Evolutionary conservation across 2,113 vertebrate genomes (phyloP).

Genomic region (Lethenteron camtschaticum): DNA sequence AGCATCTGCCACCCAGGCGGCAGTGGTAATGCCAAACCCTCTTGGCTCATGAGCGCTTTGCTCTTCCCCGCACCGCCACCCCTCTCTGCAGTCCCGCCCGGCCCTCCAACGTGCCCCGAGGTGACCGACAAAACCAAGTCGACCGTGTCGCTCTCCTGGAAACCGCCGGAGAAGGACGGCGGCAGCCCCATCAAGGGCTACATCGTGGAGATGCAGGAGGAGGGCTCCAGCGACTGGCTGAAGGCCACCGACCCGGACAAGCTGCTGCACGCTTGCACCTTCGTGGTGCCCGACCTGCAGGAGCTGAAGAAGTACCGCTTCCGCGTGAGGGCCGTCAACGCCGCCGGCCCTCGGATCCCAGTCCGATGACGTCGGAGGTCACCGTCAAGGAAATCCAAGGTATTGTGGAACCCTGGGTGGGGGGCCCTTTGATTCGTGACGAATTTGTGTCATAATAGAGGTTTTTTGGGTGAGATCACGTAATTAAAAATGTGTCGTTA

Average conservation of each 20-base stretch:
- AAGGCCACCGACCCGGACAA: conserved; percentile 62
- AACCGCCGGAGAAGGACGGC: conserved; percentile 63
- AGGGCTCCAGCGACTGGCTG: conserved; percentile 69
- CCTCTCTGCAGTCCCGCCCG: conserved; percentile 37
- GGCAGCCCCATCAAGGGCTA: conserved; percentile 84
- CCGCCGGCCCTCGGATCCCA: conserved; percentile 76
- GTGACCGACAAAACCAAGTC: conserved; percentile 73
- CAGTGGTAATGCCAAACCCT: no score
- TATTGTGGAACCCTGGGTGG: conserved; percentile 14
- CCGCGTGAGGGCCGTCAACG: conserved; percentile 73
- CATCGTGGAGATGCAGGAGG: conserved; percentile 83
- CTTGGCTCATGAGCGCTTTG: no score
- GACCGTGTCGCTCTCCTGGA: conserved; percentile 59
- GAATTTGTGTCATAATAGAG: no score
- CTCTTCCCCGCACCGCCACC: no score
- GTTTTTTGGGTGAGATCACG: no score
- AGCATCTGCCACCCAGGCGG: no score
- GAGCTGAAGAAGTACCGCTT: conserved; percentile 78
- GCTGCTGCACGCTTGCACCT: conserved; percentile 48
- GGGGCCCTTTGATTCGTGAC: no score
- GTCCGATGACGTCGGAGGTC: conserved; percentile 46
- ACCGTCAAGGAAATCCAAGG: conserved; percentile 57
- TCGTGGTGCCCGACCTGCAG: conserved; percentile 56
- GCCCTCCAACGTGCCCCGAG: conserved; percentile 42
- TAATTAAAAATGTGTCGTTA: no score